Evolutionary conservation across 2,888 invertebrate genomes (phyloP), one percentile per base, ranked within the genome.

Genomic region (Plebejus argus): DNA sequence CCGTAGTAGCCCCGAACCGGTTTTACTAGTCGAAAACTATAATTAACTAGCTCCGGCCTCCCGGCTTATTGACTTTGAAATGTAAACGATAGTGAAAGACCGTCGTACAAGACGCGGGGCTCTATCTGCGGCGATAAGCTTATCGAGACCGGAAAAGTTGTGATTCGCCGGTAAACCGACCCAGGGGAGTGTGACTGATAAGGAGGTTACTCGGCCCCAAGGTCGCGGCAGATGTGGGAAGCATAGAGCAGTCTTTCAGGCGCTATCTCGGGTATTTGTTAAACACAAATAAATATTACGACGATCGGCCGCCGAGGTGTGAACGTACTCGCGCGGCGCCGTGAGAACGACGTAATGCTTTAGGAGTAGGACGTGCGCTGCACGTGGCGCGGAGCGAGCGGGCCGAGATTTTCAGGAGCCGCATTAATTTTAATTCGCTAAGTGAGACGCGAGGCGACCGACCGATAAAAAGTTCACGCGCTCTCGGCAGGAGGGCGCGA

Each of bases 221-320:
- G 93, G 93, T 91, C 93, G 91, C 85, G 86, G 89, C 93, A 92
- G 94, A 92, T 92, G 93, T 92, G 92, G 91, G 91, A 92, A 92
- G 91, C 88, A 93, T 90, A 93, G 87, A 87, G 90, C 84, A 86
- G 87, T 85, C 90, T 90, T 92, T 92, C 88, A 92, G 85, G 81
- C 87, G 90, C 91, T 93, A 92, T 94, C 93, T 88, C 82, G 81
- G 82, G 82, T 92, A 91, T 94, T 93, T 92, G 89, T 88, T 82
- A 83, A 88, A 86, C 85, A 87, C 89, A 92, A 93, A 94, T 90
- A 94, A 89, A 89, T 88, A 89, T 87, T 88, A 77, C 80, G 81
- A 66, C 85, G 86, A 85, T 85, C 86, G 84, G 85, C 85, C 84
- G 83, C 84, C 83, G 78, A 89, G 88, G 90, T 90, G 91, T 91